These are phyloP conservation scores for Macaria notata DNA, from an alignment of 2,888 invertebrate genomes.

Conservation along the genomic window DNA sequence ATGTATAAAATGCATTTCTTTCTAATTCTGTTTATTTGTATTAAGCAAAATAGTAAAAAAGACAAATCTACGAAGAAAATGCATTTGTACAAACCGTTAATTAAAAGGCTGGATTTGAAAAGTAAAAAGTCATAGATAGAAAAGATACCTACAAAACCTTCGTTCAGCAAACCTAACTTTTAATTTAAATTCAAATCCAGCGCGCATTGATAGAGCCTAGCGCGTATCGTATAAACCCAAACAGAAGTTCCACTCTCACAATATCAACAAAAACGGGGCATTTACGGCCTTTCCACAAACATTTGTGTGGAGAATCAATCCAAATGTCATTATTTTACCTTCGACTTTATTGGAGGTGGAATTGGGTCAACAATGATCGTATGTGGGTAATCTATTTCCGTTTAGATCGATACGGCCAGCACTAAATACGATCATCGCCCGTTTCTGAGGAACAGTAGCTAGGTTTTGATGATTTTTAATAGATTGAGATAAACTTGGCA, in stretches of 20 bases:
- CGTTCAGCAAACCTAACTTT: no score
- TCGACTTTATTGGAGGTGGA: conserved; percentile 30
- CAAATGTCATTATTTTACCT: conserved; percentile 29
- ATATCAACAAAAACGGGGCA: conserved; percentile 4
- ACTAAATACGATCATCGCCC: conserved; percentile 21
- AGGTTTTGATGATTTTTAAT: neutral
- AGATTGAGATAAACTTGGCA: no score
- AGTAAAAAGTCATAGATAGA: no score
- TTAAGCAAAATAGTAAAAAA: no score
- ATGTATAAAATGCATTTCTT: no score
- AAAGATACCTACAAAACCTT: no score
- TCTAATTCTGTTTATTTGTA: no score
- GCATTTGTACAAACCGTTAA: no score
- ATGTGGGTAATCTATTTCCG: conserved; percentile 42
- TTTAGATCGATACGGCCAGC: conserved; percentile 38
- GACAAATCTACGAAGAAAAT: no score
- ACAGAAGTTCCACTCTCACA: conserved; percentile 3
- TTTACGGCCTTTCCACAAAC: conserved; percentile 13
- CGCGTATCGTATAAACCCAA: neutral
- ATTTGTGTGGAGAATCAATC: conserved; percentile 20
- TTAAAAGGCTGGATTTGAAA: no score
- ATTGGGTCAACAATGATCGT: conserved; percentile 43
- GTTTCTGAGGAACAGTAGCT: conserved; percentile 6
- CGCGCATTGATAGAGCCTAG: no score
- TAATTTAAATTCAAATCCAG: no score